Conservation (phyloP, 2,113 vertebrate genomes). For the Phylloscopus whistleri region DNA sequence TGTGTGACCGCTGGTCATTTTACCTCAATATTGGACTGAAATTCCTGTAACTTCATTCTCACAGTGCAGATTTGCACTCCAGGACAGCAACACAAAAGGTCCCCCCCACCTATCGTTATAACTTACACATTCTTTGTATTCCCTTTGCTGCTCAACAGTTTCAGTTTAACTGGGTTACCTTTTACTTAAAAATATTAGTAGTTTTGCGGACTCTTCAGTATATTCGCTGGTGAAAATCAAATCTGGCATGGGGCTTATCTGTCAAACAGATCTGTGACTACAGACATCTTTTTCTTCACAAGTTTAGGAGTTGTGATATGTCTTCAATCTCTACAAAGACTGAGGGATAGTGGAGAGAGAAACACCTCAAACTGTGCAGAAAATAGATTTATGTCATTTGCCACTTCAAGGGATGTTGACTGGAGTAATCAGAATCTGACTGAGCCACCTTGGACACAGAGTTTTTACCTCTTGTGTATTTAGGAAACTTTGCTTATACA, state of each 20-base stretch:
- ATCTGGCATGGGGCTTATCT: neutral
- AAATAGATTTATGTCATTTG: neutral
- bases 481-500: neutral
- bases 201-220: neutral
- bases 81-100: neutral
- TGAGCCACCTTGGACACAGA: neutral
- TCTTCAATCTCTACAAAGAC: neutral
- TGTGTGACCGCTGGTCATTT: neutral
- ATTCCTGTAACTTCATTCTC: neutral
- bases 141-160: neutral
- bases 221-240: neutral
- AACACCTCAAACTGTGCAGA: neutral
- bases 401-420: neutral
- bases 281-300: neutral
- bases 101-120: accelerated
- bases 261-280: neutral
- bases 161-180: neutral
- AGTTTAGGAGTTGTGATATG: accelerated
- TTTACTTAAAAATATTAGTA: neutral
- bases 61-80: neutral
- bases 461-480: neutral
- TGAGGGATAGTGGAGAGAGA: neutral
- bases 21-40: neutral
- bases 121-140: neutral
- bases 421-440: neutral